Base-by-base conservation (phyloP, 1,140 invertebrate genomes). In the Aradophagus sp. region DNA sequence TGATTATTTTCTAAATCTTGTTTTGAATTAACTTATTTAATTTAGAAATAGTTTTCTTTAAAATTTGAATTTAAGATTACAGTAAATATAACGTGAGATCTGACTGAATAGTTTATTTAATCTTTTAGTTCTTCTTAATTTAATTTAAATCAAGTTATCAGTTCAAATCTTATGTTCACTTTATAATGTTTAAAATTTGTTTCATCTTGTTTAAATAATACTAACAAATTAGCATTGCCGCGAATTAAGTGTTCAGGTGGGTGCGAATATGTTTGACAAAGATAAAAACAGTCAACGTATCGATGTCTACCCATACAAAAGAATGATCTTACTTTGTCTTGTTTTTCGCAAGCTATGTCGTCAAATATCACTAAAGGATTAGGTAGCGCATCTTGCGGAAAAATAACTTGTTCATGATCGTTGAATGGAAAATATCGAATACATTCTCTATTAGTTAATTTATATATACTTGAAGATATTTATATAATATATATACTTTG, bases 361-460 rank as follows among this genome's bases (percentile, higher is more conserved):
- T 85, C 82, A 38, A 86, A 85, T 19, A 82, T 81, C 27, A 84
- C 73, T 12, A 84, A 13, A 7, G 73, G 73, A 69, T 83, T 79
- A n/a, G 61, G 29, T 53, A 38, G 35, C 5, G 73, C 74, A 15
- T 80, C 36, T 6, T 53, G 13, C 0, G 75, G 74, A 10, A 19
- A 12, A 6, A 78, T 48, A 2, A 82, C 72, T 31, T 76, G 19
- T 14, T 76, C 67, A 67, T 78, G 76, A 8, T 27, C 42, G 5
- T 3, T 39, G 15, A 52, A 73, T 0, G 41, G 36, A 27, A 44
- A 68, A 41, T 55, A 63, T 12, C 11, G 4, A 29, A n/a, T 29
- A 29, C 4, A 29, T 29, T 2, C 3, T 6, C 27, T 29, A 29
- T n/a, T n/a, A n/a, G n/a, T n/a, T n/a, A n/a, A n/a, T n/a, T n/a